phyloP scores from a whole-genome alignment of 2,888 invertebrate species.

The Sepioteuthis lessoniana region DNA sequence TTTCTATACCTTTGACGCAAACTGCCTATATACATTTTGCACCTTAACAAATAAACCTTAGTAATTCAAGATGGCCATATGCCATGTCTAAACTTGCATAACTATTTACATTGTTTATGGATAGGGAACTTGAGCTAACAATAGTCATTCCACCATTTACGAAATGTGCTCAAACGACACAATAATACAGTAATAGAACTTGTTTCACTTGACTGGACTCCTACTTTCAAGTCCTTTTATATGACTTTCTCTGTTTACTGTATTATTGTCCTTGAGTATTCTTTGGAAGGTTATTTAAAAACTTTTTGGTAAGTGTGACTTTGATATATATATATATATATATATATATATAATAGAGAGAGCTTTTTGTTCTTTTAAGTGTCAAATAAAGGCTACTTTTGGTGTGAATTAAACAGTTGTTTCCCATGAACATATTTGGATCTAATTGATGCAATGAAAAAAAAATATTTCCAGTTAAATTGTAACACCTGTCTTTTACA shows the following conservation, averaged over 20 bases:
- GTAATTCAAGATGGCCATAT: not conserved
- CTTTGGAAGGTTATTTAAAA: constrained; percentile 4
- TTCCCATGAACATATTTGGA: too few species aligned
- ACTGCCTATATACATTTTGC: not conserved
- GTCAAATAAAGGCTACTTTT: too few species aligned
- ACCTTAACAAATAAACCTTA: not conserved
- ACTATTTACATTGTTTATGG: not conserved
- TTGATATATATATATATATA: not conserved
- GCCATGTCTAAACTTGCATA: constrained; percentile 17
- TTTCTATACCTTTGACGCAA: not conserved
- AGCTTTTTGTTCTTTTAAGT: too few species aligned
- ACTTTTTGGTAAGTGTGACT: not conserved
- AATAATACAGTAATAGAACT: not conserved
- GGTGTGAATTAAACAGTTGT: too few species aligned
- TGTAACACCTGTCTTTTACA: too few species aligned
- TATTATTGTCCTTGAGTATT: not conserved
- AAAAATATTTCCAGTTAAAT: too few species aligned
- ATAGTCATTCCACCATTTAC: not conserved
- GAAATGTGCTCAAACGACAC: not conserved
- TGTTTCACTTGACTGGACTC: not conserved
- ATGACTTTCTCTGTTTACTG: not conserved
- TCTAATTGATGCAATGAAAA: too few species aligned
- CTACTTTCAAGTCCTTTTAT: not conserved
- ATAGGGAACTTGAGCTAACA: not conserved
- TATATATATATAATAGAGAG: too few species aligned